A percentile compares a stretch with the other conserved stretches of the same genome.
Conservation (phyloP, 2,113 vertebrate genomes). For the Pterocles gutturalis region DNA sequence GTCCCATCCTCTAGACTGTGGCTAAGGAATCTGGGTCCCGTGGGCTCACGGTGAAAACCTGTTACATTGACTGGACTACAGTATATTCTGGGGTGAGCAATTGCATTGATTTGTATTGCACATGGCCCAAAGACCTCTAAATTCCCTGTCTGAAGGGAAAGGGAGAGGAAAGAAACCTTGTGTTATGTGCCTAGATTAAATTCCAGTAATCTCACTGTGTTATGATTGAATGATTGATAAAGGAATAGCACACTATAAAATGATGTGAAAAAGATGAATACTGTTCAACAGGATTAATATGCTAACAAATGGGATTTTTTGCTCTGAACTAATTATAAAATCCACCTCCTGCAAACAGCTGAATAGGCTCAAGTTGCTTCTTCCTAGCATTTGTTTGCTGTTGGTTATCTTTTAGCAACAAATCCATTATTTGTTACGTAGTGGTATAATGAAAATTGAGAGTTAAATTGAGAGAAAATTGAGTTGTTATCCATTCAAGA, state of each 20-base stretch:
- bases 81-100: not conserved
- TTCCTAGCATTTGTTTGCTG: not conserved
- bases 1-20: not conserved
- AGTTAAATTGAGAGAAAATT: too few relatives aligned
- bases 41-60: not conserved
- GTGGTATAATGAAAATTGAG: not conserved
- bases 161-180: not conserved
- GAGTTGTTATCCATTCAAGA: not conserved
- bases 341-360: not conserved
- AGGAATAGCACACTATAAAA: not conserved
- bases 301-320: not conserved
- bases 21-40: fast-evolving
- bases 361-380: not conserved
- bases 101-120: not conserved
- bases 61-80: not conserved
- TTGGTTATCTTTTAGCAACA: not conserved
- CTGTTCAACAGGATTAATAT: not conserved
- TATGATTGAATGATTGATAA: not conserved
- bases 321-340: not conserved
- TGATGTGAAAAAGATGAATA: not conserved
- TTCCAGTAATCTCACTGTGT: not conserved
- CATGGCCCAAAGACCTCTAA: not conserved
- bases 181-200: not conserved
- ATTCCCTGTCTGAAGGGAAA: not conserved
- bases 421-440: not conserved